A percentile compares a stretch with the other conserved stretches of the same genome.
Conservation (phyloP, 2,113 vertebrate species). For the Burhinus oedicnemus region DNA sequence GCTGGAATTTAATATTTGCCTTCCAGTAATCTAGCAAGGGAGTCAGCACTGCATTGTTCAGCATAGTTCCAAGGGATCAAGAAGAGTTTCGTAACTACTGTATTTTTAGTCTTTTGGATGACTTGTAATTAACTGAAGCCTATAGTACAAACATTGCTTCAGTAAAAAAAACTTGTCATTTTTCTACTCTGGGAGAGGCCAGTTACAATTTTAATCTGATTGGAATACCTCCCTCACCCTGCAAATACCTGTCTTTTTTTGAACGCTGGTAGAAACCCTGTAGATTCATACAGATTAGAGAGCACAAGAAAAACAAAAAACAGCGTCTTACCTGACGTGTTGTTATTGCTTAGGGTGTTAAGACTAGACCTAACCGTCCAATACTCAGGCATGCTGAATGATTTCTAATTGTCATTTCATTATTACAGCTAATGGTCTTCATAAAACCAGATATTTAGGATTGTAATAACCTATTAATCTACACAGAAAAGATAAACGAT, state of each 20-base stretch:
- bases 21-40: constrained; percentile 9
- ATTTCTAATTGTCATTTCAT: background rate
- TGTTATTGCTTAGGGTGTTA: background rate
- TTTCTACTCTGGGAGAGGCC: background rate
- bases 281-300: background rate
- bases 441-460: background rate
- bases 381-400: background rate
- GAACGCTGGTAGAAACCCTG: background rate
- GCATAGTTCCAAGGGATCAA: background rate
- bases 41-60: background rate
- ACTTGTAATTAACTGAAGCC: background rate
- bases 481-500: background rate
- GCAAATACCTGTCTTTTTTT: background rate
- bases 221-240: background rate
- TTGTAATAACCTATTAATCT: background rate
- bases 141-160: background rate
- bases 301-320: background rate
- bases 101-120: background rate
- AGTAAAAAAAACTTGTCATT: background rate
- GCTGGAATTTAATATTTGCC: constrained; percentile 46
- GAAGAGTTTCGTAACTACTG: background rate
- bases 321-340: background rate
- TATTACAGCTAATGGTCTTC: background rate
- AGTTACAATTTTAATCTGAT: background rate
- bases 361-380: background rate